phyloP scores from a whole-genome alignment of 2,113 vertebrate genomes.

The Sinocyclocheilus rhinocerous region DNA sequence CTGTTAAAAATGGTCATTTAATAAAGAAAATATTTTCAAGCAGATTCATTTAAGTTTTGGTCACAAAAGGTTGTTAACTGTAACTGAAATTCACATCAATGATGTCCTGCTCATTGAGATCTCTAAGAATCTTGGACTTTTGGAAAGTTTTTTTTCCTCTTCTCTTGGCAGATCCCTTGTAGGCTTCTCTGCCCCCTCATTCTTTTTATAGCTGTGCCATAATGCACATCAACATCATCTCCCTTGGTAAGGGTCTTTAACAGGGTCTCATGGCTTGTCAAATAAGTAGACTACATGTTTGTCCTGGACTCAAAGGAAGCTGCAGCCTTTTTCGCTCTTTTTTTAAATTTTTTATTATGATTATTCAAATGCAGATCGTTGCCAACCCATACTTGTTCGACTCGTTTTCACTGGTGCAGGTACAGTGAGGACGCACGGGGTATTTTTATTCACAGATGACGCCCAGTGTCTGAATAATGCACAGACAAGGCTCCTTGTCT shows the following conservation, averaged over 20 bases:
- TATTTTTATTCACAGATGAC: conserved; percentile 58
- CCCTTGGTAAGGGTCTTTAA: conserved; percentile 39
- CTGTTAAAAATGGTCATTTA: not conserved
- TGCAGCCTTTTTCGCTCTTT: conserved; percentile 13
- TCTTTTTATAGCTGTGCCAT: conserved; percentile 37
- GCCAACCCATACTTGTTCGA: conserved; percentile 72
- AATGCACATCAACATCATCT: conserved; percentile 19
- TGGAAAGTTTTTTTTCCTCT: conserved; percentile 26
- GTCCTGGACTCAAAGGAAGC: conserved; percentile 40
- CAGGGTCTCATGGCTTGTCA: conserved; percentile 46
- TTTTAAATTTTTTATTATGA: no score
- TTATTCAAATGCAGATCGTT: conserved; percentile 65
- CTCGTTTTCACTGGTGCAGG: conserved; percentile 73
- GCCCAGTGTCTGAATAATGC: conserved; percentile 59
- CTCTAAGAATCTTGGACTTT: not conserved
- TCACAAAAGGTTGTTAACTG: no score
- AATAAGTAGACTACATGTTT: conserved; percentile 37
- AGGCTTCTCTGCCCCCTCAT: conserved; percentile 35
- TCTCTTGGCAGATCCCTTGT: conserved; percentile 27
- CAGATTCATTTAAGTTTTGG: not conserved
- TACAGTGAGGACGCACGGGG: conserved; percentile 56
- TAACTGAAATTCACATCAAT: not conserved
- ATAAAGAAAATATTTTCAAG: not conserved
- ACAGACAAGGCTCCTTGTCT: conserved; percentile 55
- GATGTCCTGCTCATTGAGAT: not conserved